phyloP scores from a whole-genome alignment of 2,888 invertebrate species.

The Pristionchus entomophagus region DNA sequence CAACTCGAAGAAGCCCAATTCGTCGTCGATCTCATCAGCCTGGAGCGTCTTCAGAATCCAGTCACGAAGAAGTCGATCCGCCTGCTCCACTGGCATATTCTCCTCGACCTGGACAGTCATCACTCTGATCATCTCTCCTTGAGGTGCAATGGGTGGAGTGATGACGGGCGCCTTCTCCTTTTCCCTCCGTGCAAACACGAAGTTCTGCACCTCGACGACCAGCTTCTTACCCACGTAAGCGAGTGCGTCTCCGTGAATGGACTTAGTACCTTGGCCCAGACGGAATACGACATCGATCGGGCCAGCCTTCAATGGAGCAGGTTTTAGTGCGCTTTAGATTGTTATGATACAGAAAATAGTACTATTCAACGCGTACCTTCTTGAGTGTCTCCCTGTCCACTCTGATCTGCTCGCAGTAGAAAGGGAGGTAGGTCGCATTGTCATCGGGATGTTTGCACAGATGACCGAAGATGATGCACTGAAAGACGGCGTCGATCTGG shows the following conservation, averaged over 20 bases:
- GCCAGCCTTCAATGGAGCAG: constrained; percentile 36
- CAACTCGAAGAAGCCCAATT: constrained; percentile 61
- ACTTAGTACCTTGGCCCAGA: background rate
- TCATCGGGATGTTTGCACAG: constrained; percentile 54
- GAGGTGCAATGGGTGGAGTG: background rate
- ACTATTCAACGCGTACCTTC: too few relatives aligned
- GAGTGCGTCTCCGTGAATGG: background rate
- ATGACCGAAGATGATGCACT: constrained; percentile 56
- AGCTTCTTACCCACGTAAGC: background rate
- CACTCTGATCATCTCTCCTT: background rate
- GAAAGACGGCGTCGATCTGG: constrained; percentile 60
- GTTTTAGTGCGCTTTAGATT: constrained; percentile 45
- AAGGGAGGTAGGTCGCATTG: constrained; percentile 56
- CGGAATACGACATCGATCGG: constrained; percentile 45
- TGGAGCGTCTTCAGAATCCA: constrained; percentile 61
- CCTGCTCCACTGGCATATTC: background rate
- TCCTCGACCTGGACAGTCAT: background rate
- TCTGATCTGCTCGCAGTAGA: constrained; percentile 55
- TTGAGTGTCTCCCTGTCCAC: constrained; percentile 48
- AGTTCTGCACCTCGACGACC: constrained; percentile 1
- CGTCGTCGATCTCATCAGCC: constrained; percentile 58
- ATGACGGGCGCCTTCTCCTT: background rate
- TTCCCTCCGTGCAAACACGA: background rate
- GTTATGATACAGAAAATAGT: too few relatives aligned
- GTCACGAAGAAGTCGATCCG: constrained; percentile 46